phyloP scores from a whole-genome alignment of 2,888 invertebrate species.

The Limnephilus rhombicus region DNA sequence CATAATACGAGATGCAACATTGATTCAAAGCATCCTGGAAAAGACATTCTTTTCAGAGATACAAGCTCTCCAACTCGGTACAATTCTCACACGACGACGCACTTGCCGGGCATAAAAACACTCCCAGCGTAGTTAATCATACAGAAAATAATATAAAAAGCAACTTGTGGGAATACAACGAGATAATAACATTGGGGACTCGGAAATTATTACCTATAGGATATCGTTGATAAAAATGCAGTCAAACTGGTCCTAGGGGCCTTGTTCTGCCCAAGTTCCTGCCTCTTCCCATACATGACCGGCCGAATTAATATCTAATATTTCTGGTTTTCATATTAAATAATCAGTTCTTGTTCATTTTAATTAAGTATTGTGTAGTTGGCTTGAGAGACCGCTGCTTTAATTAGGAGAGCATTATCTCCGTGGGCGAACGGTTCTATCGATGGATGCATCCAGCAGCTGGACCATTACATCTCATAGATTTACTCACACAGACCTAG shows the following conservation, averaged over 20 bases:
- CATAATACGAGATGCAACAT: not conserved
- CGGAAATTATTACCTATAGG: slow-evolving; percentile 65
- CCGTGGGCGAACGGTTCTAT: slow-evolving; percentile 58
- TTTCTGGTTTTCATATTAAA: slow-evolving; percentile 63
- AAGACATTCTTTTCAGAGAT: slow-evolving; percentile 24
- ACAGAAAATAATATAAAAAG: slow-evolving; percentile 53
- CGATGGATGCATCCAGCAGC: slow-evolving; percentile 38
- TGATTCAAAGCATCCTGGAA: slow-evolving; percentile 11
- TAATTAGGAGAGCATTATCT: slow-evolving; percentile 62
- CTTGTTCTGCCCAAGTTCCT: slow-evolving; percentile 37
- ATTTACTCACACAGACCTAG: not conserved
- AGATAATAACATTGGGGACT: slow-evolving; percentile 65
- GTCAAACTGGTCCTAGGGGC: slow-evolving; percentile 63
- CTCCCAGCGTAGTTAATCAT: slow-evolving; percentile 55
- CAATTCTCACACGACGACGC: slow-evolving; percentile 35
- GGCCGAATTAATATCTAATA: slow-evolving; percentile 62
- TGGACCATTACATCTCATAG: not conserved
- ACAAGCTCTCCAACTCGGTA: slow-evolving; percentile 8
- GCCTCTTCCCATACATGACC: slow-evolving; percentile 52
- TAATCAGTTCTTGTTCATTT: slow-evolving; percentile 65
- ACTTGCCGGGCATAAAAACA: slow-evolving; percentile 42
- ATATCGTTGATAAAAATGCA: slow-evolving; percentile 66
- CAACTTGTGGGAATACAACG: slow-evolving; percentile 61
- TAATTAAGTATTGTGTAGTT: slow-evolving; percentile 66
- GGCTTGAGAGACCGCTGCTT: slow-evolving; percentile 58